Evolutionary conservation across 2,797 vertebrate species (phyloP).

Genomic region (Balearica regulorum): DNA sequence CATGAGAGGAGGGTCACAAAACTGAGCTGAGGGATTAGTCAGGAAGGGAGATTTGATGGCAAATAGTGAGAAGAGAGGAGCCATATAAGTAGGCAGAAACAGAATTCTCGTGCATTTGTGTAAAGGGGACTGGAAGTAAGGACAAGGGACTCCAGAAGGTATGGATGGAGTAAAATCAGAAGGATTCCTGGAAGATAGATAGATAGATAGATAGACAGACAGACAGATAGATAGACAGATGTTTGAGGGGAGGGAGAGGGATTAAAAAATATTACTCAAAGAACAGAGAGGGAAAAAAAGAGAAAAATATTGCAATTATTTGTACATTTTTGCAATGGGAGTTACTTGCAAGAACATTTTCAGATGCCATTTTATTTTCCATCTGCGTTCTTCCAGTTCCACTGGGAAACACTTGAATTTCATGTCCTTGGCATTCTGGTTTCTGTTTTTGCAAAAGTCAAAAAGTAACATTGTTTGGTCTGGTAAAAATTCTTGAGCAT

Average conservation of each 20-base stretch:
- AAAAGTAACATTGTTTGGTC: neutral
- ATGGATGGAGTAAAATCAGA: neutral
- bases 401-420: neutral
- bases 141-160: neutral
- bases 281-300: too few species aligned
- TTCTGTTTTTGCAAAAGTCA: neutral
- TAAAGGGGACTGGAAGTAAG: neutral
- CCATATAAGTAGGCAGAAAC: neutral
- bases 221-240: too few species aligned
- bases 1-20: neutral
- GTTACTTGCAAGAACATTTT: neutral
- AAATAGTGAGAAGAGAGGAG: neutral
- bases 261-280: neutral
- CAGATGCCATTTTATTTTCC: neutral
- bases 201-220: neutral
- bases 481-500: neutral
- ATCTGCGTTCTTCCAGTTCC: neutral
- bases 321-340: neutral
- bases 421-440: neutral
- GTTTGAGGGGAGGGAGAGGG: neutral
- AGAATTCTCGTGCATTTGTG: neutral
- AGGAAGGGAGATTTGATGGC: neutral
- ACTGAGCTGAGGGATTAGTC: neutral
- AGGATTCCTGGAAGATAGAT: neutral
- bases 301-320: neutral